Evolutionary conservation across 1,140 invertebrate species (phyloP), one percentile per base, ranked within the genome.

Genomic region (Drosophila nebulosa): DNA sequence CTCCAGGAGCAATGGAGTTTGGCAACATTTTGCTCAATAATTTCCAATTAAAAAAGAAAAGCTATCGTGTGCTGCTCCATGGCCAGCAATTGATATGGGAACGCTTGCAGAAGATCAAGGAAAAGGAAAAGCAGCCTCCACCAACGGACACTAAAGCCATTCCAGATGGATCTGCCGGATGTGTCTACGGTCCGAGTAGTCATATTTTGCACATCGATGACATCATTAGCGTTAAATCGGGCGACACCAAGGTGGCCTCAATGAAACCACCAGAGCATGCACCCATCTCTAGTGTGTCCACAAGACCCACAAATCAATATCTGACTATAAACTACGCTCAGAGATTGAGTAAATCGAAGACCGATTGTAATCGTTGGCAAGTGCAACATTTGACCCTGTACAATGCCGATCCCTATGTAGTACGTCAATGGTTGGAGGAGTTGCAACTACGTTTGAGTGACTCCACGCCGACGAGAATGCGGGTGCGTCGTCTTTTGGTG

Each of bases 311-410:
- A 9, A 77, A 74, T 35, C 86, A 93, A 46, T 93, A 93, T 74
- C 94, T 95, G 62, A 93, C 93, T 35, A 92, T 95, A 2, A 93
- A 95, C 74, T 95, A 95, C 89, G 94, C 94, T 0, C 92, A 93
- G n/a, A 90, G 92, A 7, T 16, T 88, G 27, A 73, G 65, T 10
- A 90, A 90, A 53, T 91, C 90, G n/a, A 69, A 85, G 56, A 92
- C 91, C 1, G 78, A 92, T 14, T 93, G 94, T 66, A 94, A 94
- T 78, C 93, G 92, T 76, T 95, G 94, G 94, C 92, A 93, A 26
- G 92, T 94, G 70, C 92, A 93, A 52, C 92, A 90, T 3, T 86
- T 95, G 3, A 93, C 92, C 4, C 92, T 95, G 79, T 93, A 93
- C 69, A 94, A 95, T 83, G 92, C 92, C 0, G 94, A 95, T 78